These are phyloP conservation scores for Diadumene lineata DNA, from an alignment of 92 coral and sea anemone species.

Conservation along the genomic window DNA sequence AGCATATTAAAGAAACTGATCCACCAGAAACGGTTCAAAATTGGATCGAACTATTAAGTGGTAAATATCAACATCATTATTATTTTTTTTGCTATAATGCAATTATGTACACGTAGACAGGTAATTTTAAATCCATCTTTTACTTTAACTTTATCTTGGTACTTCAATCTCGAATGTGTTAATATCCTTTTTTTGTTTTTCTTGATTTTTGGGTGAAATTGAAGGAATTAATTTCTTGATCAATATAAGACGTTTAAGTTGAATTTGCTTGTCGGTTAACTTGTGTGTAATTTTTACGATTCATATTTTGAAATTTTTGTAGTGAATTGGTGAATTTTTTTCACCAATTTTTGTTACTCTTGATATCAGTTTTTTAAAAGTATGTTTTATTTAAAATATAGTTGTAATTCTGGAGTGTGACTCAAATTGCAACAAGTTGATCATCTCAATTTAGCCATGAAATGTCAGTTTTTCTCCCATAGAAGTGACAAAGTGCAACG, in stretches of 20 bases:
- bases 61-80: slow-evolving; percentile 53
- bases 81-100: slow-evolving; percentile 1
- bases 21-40: slow-evolving; percentile 97
- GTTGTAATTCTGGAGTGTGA: too few species aligned
- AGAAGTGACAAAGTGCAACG: background rate
- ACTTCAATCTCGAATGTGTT: background rate
- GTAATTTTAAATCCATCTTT: background rate
- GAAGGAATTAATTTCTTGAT: background rate
- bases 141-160: background rate
- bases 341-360: too few species aligned
- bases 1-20: slow-evolving; percentile 88
- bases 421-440: too few species aligned
- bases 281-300: too few species aligned
- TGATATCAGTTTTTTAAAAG: too few species aligned
- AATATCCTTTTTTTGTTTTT: background rate
- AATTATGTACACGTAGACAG: background rate
- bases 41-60: slow-evolving; percentile 96
- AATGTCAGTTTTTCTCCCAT: background rate
- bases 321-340: too few species aligned
- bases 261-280: too few species aligned
- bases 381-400: too few species aligned
- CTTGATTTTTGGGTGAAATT: background rate
- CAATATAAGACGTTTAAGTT: background rate
- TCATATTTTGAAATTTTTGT: too few species aligned
- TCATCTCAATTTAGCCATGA: too few species aligned